Evolutionary conservation across 2,888 invertebrate genomes (phyloP).

Genomic region (Furcula furcula): DNA sequence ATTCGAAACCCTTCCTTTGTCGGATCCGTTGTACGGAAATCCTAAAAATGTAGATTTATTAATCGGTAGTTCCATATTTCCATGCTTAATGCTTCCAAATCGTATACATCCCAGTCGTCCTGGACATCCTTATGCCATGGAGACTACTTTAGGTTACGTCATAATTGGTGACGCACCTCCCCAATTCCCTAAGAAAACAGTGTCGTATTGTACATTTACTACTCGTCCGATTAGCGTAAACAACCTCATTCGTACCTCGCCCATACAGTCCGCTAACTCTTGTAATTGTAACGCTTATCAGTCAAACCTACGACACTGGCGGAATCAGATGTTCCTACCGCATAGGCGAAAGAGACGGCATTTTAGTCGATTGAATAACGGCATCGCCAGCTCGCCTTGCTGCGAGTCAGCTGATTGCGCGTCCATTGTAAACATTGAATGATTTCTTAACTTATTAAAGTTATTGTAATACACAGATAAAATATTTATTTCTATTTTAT

Average conservation of each 20-base stretch:
- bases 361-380: too few relatives aligned
- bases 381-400: too few relatives aligned
- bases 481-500: too few relatives aligned
- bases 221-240: too few relatives aligned
- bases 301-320: not conserved
- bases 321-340: not conserved
- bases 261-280: too few relatives aligned
- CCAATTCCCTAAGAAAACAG: not conserved
- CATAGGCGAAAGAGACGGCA: constrained; percentile 1
- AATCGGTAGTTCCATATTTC: constrained; percentile 1
- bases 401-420: too few relatives aligned
- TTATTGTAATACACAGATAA: too few relatives aligned
- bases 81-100: not conserved
- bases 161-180: not conserved
- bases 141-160: constrained; percentile 1
- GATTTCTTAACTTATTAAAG: too few relatives aligned
- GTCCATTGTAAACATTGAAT: too few relatives aligned
- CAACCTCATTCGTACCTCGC: too few relatives aligned
- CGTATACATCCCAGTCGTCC: not conserved
- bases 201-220: not conserved
- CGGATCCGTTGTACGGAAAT: constrained; percentile 9
- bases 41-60: not conserved
- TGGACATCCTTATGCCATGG: not conserved
- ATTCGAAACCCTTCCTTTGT: constrained; percentile 6
- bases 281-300: too few relatives aligned